A percentile compares a stretch with the other conserved stretches of the same genome.
Conservation (phyloP, 1,140 invertebrate species). For the Cephus cinctus region DNA sequence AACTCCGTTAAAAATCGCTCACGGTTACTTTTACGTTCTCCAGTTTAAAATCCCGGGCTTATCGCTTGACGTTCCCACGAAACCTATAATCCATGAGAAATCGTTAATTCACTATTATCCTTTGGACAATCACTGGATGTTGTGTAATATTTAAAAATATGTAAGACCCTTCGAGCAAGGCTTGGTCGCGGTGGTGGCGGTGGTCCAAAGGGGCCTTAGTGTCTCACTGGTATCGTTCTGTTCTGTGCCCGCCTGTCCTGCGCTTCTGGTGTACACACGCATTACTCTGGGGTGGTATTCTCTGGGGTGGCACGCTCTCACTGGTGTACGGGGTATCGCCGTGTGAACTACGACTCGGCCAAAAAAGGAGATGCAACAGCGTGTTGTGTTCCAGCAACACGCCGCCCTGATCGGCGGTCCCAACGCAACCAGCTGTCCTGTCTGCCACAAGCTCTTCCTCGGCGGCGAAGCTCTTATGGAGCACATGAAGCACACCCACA, state of each 20-base stretch:
- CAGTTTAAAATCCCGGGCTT: no score
- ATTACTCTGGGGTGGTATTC: conserved; percentile 51
- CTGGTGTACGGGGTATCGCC: conserved; percentile 29
- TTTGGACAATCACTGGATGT: no score
- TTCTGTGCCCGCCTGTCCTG: conserved; percentile 45
- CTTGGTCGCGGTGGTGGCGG: conserved; percentile 12
- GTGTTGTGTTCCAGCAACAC: conserved; percentile 91
- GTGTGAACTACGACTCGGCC: conserved; percentile 22
- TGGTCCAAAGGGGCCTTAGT: conserved; percentile 38
- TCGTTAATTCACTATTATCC: no score
- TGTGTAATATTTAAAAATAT: no score
- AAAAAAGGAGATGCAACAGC: conserved; percentile 78
- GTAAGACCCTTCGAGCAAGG: conserved; percentile 3
- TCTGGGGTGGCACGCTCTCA: conserved; percentile 43
- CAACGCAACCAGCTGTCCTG: conserved; percentile 84
- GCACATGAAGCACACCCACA: conserved; percentile 94
- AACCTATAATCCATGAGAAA: no score
- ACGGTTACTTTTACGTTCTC: no score
- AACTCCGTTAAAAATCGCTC: no score
- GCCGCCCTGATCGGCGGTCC: conserved; percentile 86
- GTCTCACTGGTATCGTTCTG: conserved; percentile 56
- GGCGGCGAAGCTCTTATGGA: conserved; percentile 90
- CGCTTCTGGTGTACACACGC: conserved; percentile 53
- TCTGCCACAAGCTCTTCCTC: conserved; percentile 91
- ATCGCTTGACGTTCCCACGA: no score